Percentiles rank a stretch among this genome's conserved stretches.
These are phyloP conservation scores for Halichoeres trimaculatus DNA, from an alignment of 2,113 vertebrate genomes.

Conservation along the genomic window DNA sequence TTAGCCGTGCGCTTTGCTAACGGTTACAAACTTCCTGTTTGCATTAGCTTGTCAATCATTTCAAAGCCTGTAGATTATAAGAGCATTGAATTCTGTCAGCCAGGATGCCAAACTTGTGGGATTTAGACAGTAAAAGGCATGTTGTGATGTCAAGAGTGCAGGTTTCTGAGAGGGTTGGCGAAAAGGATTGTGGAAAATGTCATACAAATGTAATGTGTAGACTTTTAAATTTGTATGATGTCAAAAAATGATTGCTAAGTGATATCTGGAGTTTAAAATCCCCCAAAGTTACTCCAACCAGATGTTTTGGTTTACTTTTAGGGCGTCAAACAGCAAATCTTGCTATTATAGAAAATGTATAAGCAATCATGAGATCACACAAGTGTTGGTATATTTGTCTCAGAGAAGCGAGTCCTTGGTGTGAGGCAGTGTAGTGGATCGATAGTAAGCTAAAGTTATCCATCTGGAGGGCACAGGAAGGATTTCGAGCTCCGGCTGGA, in stretches of 20 bases:
- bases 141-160: too few species aligned
- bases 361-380: background rate
- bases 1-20: background rate
- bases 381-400: conserved; percentile 19
- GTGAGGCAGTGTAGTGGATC: conserved; percentile 49
- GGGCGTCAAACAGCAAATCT: background rate
- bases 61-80: too few species aligned
- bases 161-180: background rate
- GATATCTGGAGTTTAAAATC: too few species aligned
- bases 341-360: background rate
- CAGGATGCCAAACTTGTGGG: background rate
- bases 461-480: conserved; percentile 73
- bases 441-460: conserved; percentile 54
- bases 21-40: background rate
- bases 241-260: too few species aligned
- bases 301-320: conserved; percentile 4
- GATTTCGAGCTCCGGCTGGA: conserved; percentile 58
- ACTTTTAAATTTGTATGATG: too few species aligned
- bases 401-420: conserved; percentile 27
- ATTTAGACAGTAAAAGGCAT: background rate
- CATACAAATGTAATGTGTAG: too few species aligned
- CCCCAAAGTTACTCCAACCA: background rate
- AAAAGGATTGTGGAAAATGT: background rate
- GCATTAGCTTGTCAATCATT: too few species aligned
- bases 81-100: too few species aligned